Evolutionary conservation across 1,140 invertebrate genomes (phyloP), one percentile per base, ranked within the genome.

Genomic region (Trissolcus basalis): DNA sequence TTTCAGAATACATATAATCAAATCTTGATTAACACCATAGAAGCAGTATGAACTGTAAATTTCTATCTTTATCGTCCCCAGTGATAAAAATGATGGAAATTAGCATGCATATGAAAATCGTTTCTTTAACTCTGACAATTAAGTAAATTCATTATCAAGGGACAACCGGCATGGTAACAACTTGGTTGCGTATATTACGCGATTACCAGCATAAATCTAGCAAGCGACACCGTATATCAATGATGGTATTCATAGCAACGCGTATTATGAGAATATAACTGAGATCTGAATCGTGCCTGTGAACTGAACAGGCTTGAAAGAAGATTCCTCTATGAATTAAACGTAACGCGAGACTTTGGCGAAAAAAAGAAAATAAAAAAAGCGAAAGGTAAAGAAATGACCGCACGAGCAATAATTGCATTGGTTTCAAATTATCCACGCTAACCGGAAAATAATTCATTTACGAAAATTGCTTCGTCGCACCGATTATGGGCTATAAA

Each of bases 211-310:
- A 67, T 73, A 73, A 73, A 73, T 73, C 56, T 14, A 35, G 27
- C 8, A 43, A 55, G 61, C 56, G 61, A 73, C 55, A 73, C 70
- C 36, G 61, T 73, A 74, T 74, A 74, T 74, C 71, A 67, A 74
- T 74, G 61, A 67, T 67, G 58, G 48, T 60, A 72, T 72, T 72
- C 69, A 65, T 64, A 55, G 55, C 63, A 55, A 43, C 61, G n/a
- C n/a, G 44, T 50, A 65, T 67, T 67, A 74, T 74, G 43, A 67
- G 61, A 61, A 68, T 74, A 68, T 65, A 65, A 68, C 55, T 47
- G 33, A 74, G 71, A 61, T 56, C 58, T 56, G 58, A 55, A 67
- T 67, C 63, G 47, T 61, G 71, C 67, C 56, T 47, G 44, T 15
- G n/a, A 61, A 56, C 35, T 39, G 45, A 51, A 50, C 39, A 36